phyloP scores from a whole-genome alignment of 1,140 invertebrate species.

The Mamestra configurata region DNA sequence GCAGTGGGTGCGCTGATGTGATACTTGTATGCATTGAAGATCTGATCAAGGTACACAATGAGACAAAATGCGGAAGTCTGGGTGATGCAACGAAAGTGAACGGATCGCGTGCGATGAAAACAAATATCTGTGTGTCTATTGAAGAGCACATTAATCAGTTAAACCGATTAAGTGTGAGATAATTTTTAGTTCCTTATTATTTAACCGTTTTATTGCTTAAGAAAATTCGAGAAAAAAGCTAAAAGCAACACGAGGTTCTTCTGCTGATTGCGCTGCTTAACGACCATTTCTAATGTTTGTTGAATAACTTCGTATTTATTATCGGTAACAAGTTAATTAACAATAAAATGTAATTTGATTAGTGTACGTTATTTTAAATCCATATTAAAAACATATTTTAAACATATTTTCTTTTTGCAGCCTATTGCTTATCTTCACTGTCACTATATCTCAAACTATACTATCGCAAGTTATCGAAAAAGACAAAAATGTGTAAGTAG shows the following conservation, averaged over 20 bases:
- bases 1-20: conserved; percentile 51
- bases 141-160: conserved; percentile 26
- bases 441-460: no score
- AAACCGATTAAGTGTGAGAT: conserved; percentile 44
- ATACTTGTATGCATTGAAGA: conserved; percentile 58
- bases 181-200: conserved; percentile 41
- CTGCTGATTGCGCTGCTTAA: neutral
- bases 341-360: no score
- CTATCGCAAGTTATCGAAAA: no score
- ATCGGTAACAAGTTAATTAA: no score
- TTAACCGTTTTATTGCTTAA: neutral
- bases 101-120: conserved; percentile 60
- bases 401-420: no score
- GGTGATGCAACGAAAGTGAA: conserved; percentile 67
- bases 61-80: conserved; percentile 61
- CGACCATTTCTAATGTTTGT: no score
- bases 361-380: no score
- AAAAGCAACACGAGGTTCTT: neutral
- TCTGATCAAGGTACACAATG: conserved; percentile 59
- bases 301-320: no score
- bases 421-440: no score
- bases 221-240: neutral
- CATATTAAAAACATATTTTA: no score
- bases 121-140: conserved; percentile 47
- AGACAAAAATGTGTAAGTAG: no score